These are phyloP conservation scores for Rhizoglyphus robini DNA, from an alignment of 1,140 invertebrate species.

Conservation along the genomic window DNA sequence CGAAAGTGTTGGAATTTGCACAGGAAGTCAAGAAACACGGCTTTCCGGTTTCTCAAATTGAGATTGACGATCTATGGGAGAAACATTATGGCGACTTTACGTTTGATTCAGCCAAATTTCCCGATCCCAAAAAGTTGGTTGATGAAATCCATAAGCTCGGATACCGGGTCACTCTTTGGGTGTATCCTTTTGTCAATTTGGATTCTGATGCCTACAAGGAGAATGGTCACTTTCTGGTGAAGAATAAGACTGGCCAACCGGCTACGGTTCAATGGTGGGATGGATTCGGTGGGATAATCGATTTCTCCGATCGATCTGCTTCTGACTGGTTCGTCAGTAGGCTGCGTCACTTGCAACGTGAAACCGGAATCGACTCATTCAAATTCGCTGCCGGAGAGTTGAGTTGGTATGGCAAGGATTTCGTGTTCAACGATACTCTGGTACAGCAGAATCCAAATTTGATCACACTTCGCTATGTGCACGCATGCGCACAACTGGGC, in stretches of 20 bases:
- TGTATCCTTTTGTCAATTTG: no score
- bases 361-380: conserved; percentile 61
- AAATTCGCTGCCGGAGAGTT: conserved; percentile 88
- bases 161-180: conserved; percentile 56
- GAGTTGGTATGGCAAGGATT: conserved; percentile 36
- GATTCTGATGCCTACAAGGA: conserved; percentile 67
- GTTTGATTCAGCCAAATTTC: conserved; percentile 57
- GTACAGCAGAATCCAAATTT: conserved; percentile 44
- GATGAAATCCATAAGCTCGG: conserved; percentile 46
- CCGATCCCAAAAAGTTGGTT: conserved; percentile 43
- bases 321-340: conserved; percentile 55
- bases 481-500: conserved; percentile 48
- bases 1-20: conserved; percentile 51
- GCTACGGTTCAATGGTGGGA: conserved; percentile 68
- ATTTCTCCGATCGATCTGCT: conserved; percentile 61
- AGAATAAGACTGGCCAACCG: conserved; percentile 27
- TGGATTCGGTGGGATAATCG: conserved; percentile 49
- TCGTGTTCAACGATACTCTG: conserved; percentile 25
- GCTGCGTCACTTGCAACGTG: conserved; percentile 43
- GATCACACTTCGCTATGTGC: conserved; percentile 49
- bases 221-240: conserved; percentile 26
- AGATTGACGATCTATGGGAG: conserved; percentile 86
- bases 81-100: no score
- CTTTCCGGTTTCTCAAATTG: conserved; percentile 61
- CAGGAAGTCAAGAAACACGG: conserved; percentile 50